A percentile compares a stretch with the other conserved stretches of the same genome.
Conservation (phyloP, 2,797 vertebrate species). For the Glossophaga mutica region DNA sequence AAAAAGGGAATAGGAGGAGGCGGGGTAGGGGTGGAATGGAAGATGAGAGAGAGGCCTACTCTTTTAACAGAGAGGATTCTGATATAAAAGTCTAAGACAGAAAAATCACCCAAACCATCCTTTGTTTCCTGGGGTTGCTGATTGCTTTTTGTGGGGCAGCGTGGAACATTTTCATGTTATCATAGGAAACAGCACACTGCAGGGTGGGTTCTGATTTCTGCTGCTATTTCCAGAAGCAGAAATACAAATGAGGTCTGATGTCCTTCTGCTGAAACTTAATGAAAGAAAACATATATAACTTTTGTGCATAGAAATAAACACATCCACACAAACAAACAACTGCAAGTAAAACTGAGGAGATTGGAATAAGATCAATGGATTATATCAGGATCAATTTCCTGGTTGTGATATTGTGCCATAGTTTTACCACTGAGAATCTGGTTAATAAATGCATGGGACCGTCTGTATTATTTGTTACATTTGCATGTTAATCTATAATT, state of each 20-base stretch:
- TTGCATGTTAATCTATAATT: background rate
- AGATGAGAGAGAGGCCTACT: background rate
- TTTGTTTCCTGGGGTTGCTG: background rate
- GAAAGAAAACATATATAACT: background rate
- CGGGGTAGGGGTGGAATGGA: background rate
- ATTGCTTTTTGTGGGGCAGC: background rate
- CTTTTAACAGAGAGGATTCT: background rate
- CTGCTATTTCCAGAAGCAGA: background rate
- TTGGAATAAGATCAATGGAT: background rate
- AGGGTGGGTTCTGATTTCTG: background rate
- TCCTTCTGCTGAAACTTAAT: background rate
- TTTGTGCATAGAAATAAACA: background rate
- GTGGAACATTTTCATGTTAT: constrained; percentile 22
- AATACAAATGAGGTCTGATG: background rate
- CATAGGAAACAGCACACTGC: constrained; percentile 7
- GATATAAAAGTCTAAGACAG: background rate
- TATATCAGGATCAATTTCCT: background rate
- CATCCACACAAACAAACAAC: background rate
- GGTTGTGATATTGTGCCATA: background rate
- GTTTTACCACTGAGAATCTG: background rate
- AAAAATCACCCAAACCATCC: background rate
- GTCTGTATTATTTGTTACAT: background rate
- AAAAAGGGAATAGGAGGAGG: background rate
- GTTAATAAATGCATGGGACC: background rate
- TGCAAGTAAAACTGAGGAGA: background rate